Base-by-base conservation (phyloP, 2,797 vertebrate species). In the Poeciliopsis turneri region DNA sequence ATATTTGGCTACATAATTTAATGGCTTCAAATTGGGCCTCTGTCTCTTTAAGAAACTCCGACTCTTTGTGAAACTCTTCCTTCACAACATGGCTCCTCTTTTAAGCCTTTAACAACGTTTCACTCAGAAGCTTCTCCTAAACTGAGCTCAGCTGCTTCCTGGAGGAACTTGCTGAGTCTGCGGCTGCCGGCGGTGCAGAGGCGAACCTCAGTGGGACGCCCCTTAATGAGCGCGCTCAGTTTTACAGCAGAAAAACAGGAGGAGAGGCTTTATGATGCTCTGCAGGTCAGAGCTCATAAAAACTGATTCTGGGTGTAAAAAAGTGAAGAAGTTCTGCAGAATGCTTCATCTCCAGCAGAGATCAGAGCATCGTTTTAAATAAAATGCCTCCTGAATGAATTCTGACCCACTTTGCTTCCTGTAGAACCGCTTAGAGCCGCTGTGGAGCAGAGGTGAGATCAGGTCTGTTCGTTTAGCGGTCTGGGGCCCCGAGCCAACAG, bases 171-270 rank as follows among this genome's bases (percentile, higher is more conserved):
- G 79, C 88, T 87, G 86, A 87, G 73, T 84, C 59, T 68, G 46
- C 25, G 72, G 57, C 46, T 77, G 76, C 43, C 71, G 76, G 33
- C 2, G 15, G 76, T 0, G 68, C 25, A 5, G 6, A 81, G 74
- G 74, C 9, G 7, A 75, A 59, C 47, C 77, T 55, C 1, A 5
- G 49, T 15, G 81, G 41, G 80, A 71, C 53, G 75, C 76, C 74
- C 75, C 73, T 51, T 36, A 51, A 77, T 81, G 79, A 82, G 75
- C 46, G 66, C 5, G 5, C 78, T 82, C 49, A 8, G 55, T 76
- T 88, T 85, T 64, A 86, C 2, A 36, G 76, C 84, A 72, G 78
- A 49, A 61, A 80, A 82, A 78, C 78, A 72, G 79, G 79, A 84
- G 76, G 59, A 20, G 25, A 4, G 49, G 43, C 53, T 87, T 77